A percentile compares a stretch with the other conserved stretches of the same genome.
Evolutionary conservation across 2,113 vertebrate genomes (phyloP).

Genomic region (Rhea americana): DNA sequence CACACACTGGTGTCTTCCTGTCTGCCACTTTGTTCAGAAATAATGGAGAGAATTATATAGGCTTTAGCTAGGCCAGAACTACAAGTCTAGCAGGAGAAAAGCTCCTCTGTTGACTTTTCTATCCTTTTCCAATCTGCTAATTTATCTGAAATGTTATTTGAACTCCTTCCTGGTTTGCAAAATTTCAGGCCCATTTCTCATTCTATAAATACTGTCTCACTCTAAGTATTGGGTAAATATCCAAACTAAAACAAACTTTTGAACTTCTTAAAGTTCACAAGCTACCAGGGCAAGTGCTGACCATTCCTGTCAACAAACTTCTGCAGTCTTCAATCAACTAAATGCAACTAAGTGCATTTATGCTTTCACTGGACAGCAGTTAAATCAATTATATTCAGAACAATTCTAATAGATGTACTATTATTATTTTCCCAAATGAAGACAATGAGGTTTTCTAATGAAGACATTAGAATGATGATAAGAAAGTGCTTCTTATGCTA

Average conservation of each 20-base stretch:
- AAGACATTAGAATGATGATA: slow-evolving; percentile 44
- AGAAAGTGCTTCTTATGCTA: slow-evolving; percentile 34
- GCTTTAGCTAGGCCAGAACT: not conserved
- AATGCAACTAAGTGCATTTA: not conserved
- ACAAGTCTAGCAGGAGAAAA: not conserved
- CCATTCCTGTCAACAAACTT: not conserved
- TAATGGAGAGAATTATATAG: not conserved
- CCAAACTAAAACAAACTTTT: not conserved
- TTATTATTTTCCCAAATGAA: slow-evolving; percentile 35
- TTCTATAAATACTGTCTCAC: not conserved
- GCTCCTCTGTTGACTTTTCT: not conserved
- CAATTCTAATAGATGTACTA: not conserved
- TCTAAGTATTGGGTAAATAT: not conserved
- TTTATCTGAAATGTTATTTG: not conserved
- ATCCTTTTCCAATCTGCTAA: not conserved
- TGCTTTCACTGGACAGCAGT: slow-evolving; percentile 7
- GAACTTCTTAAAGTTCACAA: not conserved
- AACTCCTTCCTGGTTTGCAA: not conserved
- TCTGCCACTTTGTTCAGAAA: not conserved
- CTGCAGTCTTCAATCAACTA: not conserved
- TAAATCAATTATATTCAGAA: slow-evolving; percentile 50
- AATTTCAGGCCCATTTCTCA: not conserved
- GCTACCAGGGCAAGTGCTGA: not conserved
- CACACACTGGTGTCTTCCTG: not conserved
- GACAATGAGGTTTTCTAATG: not conserved